phyloP scores from a whole-genome alignment of 2,797 vertebrate species.

The Loriculus beryllinus region DNA sequence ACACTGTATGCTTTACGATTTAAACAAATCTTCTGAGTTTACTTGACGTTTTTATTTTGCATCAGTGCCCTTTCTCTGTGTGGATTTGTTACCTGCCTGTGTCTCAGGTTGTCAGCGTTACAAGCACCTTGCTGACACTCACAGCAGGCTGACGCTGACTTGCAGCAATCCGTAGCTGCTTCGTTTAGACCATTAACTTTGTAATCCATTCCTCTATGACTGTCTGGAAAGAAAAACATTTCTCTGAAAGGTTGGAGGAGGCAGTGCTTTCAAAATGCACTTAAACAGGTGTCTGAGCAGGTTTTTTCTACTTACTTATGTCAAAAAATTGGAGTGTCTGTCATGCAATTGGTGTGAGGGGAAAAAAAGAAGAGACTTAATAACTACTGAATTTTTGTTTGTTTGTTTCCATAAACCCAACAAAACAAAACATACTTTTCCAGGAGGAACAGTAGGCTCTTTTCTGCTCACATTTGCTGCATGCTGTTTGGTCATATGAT shows the following conservation, averaged over 20 bases:
- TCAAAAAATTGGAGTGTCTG: background rate
- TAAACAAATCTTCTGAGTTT: background rate
- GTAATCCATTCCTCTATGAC: background rate
- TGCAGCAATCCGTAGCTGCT: background rate
- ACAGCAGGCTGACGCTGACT: background rate
- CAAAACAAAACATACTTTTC: background rate
- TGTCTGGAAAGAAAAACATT: background rate
- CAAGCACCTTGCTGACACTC: fast-evolving
- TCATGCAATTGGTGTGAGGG: background rate
- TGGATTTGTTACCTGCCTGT: background rate
- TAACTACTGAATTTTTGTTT: background rate
- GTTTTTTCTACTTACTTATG: background rate
- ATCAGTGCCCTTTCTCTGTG: background rate
- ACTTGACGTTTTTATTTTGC: background rate
- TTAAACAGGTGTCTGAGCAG: background rate
- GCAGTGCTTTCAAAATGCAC: background rate
- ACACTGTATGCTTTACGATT: background rate
- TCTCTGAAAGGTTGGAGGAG: background rate
- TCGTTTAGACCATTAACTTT: background rate
- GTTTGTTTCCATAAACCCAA: background rate
- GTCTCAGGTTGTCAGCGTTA: background rate
- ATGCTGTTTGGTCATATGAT: background rate
- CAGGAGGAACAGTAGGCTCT: background rate
- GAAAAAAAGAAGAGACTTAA: background rate
- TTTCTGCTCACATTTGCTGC: background rate